Base-by-base conservation (phyloP, 2,888 invertebrate species). In the Drosophila maculinotata region DNA sequence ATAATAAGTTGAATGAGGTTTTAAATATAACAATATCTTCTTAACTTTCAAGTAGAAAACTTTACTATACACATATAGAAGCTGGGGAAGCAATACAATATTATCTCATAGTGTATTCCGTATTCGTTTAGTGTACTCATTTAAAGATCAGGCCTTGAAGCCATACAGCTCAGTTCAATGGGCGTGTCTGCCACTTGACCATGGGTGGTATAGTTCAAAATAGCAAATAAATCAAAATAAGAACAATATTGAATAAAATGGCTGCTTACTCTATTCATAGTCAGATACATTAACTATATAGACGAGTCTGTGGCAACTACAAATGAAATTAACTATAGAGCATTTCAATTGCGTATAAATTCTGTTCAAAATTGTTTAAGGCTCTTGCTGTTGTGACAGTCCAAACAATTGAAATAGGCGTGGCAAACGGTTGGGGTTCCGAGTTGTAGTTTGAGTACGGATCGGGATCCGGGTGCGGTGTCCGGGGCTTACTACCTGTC, bases 361-460 rank as follows among this genome's bases (percentile, higher is more conserved):
- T 26, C 4, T 8, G 2, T 6, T 38, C 15, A 33, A 49, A 25
- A 56, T 20, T 38, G 49, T 42, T 47, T 31, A 53, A 44, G 42
- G 49, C 35, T 38, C 25, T 51, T 64, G 38, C 69, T 71, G 49
- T 63, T 63, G 73, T 58, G 71, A 64, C 74, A 69, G 53, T 48
- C 20, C 31, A 48, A 69, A 72, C 74, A 72, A 74, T 74, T 73
- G 69, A 39, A 72, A 57, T 69, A 41, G 71, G 71, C 71, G 74
- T 73, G 71, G 74, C 71, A 38, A 53, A 45, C 30, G 26, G 38
- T 26, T 30, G 20, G 30, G 15, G 38, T 15, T 45, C 6, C 17
- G 20, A 28, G 5, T 0, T 28, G n/a, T 5, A 30, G 12, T 45
- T 39, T 6, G 31, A 31, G n/a, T 20, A 20, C 20, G 9, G 20